phyloP scores from a whole-genome alignment of 37 sponge, comb jelly and placozoan species.

The Mnemiopsis leidyi region DNA sequence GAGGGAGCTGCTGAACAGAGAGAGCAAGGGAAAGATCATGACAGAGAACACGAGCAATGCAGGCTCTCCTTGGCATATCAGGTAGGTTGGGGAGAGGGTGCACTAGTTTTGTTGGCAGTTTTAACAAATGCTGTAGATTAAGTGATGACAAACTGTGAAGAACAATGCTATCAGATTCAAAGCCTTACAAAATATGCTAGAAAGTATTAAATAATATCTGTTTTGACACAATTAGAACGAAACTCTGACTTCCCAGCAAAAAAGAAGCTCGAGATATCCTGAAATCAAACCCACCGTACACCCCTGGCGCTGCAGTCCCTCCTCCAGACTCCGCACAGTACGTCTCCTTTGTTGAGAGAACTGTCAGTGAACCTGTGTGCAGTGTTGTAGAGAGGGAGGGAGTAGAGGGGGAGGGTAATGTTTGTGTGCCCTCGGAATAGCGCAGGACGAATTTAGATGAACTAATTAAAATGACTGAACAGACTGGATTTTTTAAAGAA shows the following conservation, averaged over 20 bases:
- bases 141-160: too few relatives aligned
- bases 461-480: too few relatives aligned
- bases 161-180: too few relatives aligned
- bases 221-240: too few relatives aligned
- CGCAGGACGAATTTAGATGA: too few relatives aligned
- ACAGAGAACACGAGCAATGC: neutral
- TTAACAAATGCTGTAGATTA: too few relatives aligned
- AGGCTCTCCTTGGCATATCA: neutral
- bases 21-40: neutral
- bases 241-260: neutral
- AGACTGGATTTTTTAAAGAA: too few relatives aligned
- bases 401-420: neutral
- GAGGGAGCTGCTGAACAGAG: constrained; percentile 68
- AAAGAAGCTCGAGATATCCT: neutral
- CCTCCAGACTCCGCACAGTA: neutral
- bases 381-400: neutral
- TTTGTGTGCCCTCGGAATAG: too few relatives aligned
- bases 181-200: too few relatives aligned
- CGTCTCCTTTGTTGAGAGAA: neutral
- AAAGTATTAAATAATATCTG: too few relatives aligned
- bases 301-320: neutral
- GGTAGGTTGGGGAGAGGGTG: too few relatives aligned
- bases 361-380: neutral
- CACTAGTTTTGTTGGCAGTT: too few relatives aligned
- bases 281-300: constrained; percentile 11